Evolutionary conservation across 1,140 invertebrate genomes (phyloP), one percentile per base, ranked within the genome.

Genomic region (Pemphigus obesinymphae): DNA sequence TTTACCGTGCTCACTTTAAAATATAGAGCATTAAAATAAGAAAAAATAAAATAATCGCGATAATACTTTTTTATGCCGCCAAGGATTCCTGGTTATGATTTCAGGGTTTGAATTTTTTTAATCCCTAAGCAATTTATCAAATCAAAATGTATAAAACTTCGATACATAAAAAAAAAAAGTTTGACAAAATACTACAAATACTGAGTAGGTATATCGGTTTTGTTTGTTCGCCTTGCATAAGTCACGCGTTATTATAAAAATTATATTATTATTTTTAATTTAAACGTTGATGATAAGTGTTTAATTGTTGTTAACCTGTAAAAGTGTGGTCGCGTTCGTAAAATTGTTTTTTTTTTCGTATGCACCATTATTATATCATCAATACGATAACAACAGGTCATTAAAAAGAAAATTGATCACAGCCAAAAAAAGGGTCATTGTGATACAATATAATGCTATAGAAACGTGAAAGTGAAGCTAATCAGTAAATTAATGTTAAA

Each of bases 381-480:
- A 73, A 1, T 55, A 40, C 5, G n/a, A n/a, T 17, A 40, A 53
- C 34, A 58, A 20, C 26, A 58, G n/a, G 34, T 58, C 34, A 5
- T 76, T 53, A 40, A 78, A 76, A 76, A 40, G n/a, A 76, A 76
- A 58, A 78, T 78, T 37, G 34, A 23, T 40, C 23, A 34, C n/a
- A 50, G 20, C n/a, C 37, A 55, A 58, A 37, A 58, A 23, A 50
- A 78, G n/a, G 23, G 50, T 58, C 11, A n/a, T 34, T 1, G 10
- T 40, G 11, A 40, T 58, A 78, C 48, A 78, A 78, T 78, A 6
- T 3, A n/a, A n/a, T n/a, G n/a, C n/a, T n/a, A n/a, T 17, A 53
- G 34, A 58, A 26, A 78, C 53, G 73, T 58, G 73, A 78, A 78
- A 78, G 73, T 78, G 73, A 78, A 78, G 13, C 73, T 43, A 78